Evolutionary conservation across 2,888 invertebrate genomes (phyloP), one percentile per base, ranked within the genome.

Genomic region (Rutpela maculata): DNA sequence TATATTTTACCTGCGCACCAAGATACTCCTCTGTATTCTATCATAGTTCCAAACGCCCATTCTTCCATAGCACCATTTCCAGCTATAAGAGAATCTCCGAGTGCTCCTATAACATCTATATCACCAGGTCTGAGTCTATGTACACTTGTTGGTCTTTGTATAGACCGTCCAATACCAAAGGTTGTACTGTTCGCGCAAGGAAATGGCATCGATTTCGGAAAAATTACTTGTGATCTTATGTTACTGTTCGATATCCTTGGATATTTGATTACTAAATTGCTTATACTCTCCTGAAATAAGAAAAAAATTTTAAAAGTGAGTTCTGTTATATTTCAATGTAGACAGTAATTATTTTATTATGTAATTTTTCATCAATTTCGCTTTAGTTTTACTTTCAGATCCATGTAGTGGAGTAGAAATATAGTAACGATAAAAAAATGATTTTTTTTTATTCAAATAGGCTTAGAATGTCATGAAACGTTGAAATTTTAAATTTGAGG

Each of bases 51-150:
- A 3, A 95, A 88, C 0, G 95, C 94, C 85, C 91, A 95, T 87
- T 94, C 94, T 80, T 95, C 95, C 81, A 95, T 87, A 0, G 95
- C 95, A 0, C 95, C 95, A 82, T 93, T 95, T 50, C 93, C 95
- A 1, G 95, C 95, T 1, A 95, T 93, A 80, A 95, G 87, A 0
- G 94, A 95, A 88, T 95, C 95, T 0, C 95, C 95, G 81, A 95
- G 91, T 0, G 94, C 94, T 0, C 93, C 95, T 15, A 95, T 91
- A 50, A 95, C 93, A 81, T 94, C 94, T 66, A 95, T 93, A 83
- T 93, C 93, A 5, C 95, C 95, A 0, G 95, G 95, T 59, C 94
- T 89, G 50, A 95, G 90, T 56, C 89, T 89, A 86, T 95, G 94
- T 22, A 95, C 95, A n/a, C 92, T 94, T 0, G 91, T 91, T 3